Evolutionary conservation across 2,797 vertebrate species (phyloP).

Genomic region (Enteromius fasciolatus): DNA sequence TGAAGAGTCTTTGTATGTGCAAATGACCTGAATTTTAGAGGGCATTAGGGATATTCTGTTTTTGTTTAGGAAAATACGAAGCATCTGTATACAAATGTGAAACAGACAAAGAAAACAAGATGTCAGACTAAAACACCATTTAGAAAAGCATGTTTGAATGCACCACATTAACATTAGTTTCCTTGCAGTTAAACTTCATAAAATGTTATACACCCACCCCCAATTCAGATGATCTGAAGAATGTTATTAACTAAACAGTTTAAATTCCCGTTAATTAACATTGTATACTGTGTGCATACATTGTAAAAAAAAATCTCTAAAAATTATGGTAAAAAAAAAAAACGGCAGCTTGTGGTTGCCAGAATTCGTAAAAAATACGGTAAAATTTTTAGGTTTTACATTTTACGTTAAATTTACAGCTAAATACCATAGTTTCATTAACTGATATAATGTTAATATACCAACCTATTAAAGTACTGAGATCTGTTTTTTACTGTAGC

Average conservation of each 20-base stretch:
- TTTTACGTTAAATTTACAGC: no score
- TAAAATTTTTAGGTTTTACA: no score
- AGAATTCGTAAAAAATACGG: no score
- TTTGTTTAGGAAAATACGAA: constrained; percentile 58
- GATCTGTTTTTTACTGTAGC: no score
- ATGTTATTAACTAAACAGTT: not conserved
- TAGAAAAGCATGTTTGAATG: constrained; percentile 15
- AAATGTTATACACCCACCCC: not conserved
- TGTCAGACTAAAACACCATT: constrained; percentile 9
- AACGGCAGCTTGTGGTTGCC: no score
- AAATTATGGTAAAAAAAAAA: no score
- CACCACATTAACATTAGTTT: not conserved
- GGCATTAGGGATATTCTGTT: constrained; percentile 57
- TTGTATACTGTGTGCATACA: not conserved
- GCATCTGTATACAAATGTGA: constrained; percentile 39
- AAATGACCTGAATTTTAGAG: constrained; percentile 42
- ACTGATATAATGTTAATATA: no score
- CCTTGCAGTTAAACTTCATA: not conserved
- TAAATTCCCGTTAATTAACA: not conserved
- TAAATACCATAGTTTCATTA: no score
- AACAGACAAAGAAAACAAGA: constrained; percentile 34
- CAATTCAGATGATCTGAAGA: not conserved
- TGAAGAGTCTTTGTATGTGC: constrained; percentile 16
- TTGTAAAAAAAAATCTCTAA: no score
- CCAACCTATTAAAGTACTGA: no score